Conservation (phyloP, 1,140 invertebrate species). For the Drosophila ogumai region DNA sequence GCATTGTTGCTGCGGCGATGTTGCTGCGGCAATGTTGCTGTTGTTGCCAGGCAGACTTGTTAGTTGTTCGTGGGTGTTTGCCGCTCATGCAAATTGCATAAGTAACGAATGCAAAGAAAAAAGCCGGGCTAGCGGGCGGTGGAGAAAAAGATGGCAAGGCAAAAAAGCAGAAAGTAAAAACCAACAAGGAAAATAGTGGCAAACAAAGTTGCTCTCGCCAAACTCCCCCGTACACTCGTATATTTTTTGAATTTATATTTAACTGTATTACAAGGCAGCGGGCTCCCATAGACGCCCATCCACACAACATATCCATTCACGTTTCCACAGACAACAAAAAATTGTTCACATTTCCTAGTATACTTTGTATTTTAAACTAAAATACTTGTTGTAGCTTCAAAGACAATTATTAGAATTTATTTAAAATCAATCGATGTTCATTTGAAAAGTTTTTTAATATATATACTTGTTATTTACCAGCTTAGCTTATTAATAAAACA, state of each 20-base stretch:
- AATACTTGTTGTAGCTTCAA: background rate
- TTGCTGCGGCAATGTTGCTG: slow-evolving; percentile 24
- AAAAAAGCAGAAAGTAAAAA: slow-evolving; percentile 41
- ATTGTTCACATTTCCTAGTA: background rate
- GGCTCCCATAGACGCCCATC: slow-evolving; percentile 27
- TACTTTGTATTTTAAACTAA: background rate
- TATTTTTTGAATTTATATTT: slow-evolving; percentile 76
- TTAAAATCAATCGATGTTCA: background rate
- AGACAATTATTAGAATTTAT: background rate
- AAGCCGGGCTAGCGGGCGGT: slow-evolving; percentile 4
- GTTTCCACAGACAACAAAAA: background rate
- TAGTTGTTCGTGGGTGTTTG: slow-evolving; percentile 81
- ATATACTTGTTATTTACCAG: too few relatives aligned
- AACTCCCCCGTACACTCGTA: slow-evolving; percentile 49
- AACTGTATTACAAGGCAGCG: slow-evolving; percentile 68
- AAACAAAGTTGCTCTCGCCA: slow-evolving; percentile 59
- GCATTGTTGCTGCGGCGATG: slow-evolving; percentile 52
- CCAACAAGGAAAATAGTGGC: slow-evolving; percentile 50
- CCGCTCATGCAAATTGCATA: slow-evolving; percentile 80
- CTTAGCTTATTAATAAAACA: too few relatives aligned
- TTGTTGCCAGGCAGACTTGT: slow-evolving; percentile 66
- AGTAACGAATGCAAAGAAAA: slow-evolving; percentile 55
- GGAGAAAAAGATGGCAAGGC: slow-evolving; percentile 11
- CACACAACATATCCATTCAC: background rate
- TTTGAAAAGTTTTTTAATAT: background rate